These are phyloP conservation scores for Eumacrocentrus americanus DNA, from an alignment of 2,888 invertebrate species.

Conservation along the genomic window DNA sequence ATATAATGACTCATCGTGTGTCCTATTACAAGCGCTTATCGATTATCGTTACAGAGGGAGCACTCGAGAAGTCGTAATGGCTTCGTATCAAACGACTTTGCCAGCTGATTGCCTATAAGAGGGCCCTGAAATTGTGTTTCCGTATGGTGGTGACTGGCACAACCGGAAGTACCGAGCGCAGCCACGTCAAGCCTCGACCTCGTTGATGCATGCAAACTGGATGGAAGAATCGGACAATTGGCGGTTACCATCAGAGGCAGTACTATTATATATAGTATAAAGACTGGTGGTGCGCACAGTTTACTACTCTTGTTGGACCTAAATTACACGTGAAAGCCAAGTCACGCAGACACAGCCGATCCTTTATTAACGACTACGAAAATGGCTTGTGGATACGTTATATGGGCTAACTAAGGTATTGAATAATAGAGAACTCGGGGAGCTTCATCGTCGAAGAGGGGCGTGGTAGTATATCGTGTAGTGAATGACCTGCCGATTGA, in stretches of 20 bases:
- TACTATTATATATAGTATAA: too few species aligned
- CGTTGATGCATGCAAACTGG: slow-evolving; percentile 23
- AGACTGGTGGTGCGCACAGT: too few species aligned
- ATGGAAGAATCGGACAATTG: slow-evolving; percentile 23
- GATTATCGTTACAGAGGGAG: slow-evolving; percentile 5
- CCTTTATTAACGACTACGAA: slow-evolving; percentile 27
- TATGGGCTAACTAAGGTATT: slow-evolving; percentile 27
- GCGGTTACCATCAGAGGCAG: slow-evolving; percentile 1
- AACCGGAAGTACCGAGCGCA: slow-evolving; percentile 21
- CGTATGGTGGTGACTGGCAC: slow-evolving; percentile 28
- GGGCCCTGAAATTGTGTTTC: slow-evolving; percentile 21
- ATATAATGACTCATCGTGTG: not conserved
- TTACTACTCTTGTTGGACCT: slow-evolving; percentile 2
- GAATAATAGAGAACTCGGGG: slow-evolving; percentile 32
- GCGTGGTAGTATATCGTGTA: slow-evolving; percentile 12
- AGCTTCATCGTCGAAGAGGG: slow-evolving; percentile 5
- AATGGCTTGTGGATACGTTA: slow-evolving; percentile 15
- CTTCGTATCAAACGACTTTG: slow-evolving; percentile 24
- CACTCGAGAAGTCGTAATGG: too few species aligned
- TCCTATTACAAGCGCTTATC: not conserved
- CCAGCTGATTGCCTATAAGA: slow-evolving; percentile 23
- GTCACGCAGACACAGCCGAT: slow-evolving; percentile 19
- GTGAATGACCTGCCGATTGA: slow-evolving; percentile 28
- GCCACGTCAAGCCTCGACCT: slow-evolving; percentile 20
- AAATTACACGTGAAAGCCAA: slow-evolving; percentile 16